These are phyloP conservation scores for Prionace glauca DNA, from an alignment of 2,797 vertebrate genomes.

Conservation along the genomic window DNA sequence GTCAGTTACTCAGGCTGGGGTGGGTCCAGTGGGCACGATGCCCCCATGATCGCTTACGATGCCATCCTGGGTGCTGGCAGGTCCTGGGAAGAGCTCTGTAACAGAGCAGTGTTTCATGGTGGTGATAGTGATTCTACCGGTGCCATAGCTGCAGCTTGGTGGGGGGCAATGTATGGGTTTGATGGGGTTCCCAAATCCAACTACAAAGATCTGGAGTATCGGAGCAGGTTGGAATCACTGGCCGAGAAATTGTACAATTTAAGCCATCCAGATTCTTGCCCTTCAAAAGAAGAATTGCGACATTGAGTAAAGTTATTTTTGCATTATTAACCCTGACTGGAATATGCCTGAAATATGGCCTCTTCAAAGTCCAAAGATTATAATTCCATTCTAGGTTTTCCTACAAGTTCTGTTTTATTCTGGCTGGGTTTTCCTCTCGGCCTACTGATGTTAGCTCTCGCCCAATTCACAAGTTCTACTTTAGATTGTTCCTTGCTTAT, in stretches of 20 bases:
- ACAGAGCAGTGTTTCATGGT: conserved; percentile 65
- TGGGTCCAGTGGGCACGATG: conserved; percentile 68
- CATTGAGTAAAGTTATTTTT: not conserved
- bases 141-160: conserved; percentile 63
- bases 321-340: not conserved
- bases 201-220: conserved; percentile 61
- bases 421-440: not conserved
- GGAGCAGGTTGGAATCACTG: conserved; percentile 52
- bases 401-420: not conserved
- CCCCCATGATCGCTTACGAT: conserved; percentile 73
- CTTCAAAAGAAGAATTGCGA: not conserved
- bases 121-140: conserved; percentile 71
- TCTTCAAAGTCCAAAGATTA: not conserved
- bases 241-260: conserved; percentile 55
- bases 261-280: not conserved
- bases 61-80: conserved; percentile 59
- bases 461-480: too few species aligned
- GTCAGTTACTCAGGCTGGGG: conserved; percentile 61
- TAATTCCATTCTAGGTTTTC: not conserved
- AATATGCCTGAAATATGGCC: not conserved
- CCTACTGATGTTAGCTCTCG: too few species aligned
- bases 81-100: conserved; percentile 64
- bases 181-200: conserved; percentile 54
- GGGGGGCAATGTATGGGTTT: conserved; percentile 65
- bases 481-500: not conserved